Conservation (phyloP, 2,797 vertebrate genomes). For the Squalus acanthias region DNA sequence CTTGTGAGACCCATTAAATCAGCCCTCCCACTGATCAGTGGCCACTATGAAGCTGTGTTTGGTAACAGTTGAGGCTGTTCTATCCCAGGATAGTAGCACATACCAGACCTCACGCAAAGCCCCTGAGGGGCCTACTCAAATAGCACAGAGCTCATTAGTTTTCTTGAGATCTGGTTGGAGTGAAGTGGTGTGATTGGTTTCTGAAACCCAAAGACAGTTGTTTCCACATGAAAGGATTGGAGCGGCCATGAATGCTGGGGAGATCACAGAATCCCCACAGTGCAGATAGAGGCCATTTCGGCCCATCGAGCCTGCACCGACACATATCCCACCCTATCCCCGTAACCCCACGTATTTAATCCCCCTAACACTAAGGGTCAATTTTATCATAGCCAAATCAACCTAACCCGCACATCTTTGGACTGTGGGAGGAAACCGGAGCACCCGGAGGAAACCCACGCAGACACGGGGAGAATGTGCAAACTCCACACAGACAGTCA, state of each 20-base stretch:
- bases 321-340: too few relatives aligned
- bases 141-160: background rate
- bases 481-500: too few relatives aligned
- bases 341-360: too few relatives aligned
- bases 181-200: background rate
- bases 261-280: background rate
- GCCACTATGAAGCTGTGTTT: background rate
- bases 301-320: too few relatives aligned
- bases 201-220: background rate
- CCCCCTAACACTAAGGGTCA: too few relatives aligned
- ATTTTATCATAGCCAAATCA: too few relatives aligned
- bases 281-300: too few relatives aligned
- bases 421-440: too few relatives aligned
- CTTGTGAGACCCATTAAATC: background rate
- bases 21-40: background rate
- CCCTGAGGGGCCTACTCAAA: background rate
- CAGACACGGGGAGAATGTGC: too few relatives aligned
- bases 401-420: too few relatives aligned
- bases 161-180: background rate
- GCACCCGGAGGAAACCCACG: too few relatives aligned
- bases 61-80: background rate
- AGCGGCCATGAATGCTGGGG: background rate
- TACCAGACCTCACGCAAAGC: background rate
- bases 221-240: background rate
- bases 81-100: background rate